phyloP scores from a whole-genome alignment of 2,113 vertebrate genomes.

The Plotosus lineatus region DNA sequence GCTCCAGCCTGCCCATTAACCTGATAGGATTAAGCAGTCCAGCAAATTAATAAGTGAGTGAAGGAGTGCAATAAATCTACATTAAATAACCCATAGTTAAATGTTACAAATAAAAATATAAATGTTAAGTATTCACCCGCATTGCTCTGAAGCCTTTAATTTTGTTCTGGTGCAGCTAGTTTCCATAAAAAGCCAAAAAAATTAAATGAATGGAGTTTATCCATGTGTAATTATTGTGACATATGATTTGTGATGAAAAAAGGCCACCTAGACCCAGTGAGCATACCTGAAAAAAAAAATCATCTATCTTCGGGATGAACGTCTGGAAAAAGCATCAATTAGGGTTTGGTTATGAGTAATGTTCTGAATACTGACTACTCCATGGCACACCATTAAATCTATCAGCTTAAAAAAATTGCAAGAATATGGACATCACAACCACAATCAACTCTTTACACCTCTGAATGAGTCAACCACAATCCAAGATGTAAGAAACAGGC shows the following conservation, averaged over 20 bases:
- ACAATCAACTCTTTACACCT: background rate
- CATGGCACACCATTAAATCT: background rate
- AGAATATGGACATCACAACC: background rate
- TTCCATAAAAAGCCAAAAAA: background rate
- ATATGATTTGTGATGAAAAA: background rate
- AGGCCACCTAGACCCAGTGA: background rate
- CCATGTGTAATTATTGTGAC: background rate
- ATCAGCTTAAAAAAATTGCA: background rate
- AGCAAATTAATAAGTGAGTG: too few species aligned
- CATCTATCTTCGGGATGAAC: background rate
- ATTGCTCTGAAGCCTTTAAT: background rate
- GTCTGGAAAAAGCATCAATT: background rate
- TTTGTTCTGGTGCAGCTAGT: background rate
- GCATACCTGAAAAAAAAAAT: too few species aligned
- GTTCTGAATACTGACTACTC: background rate
- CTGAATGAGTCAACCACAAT: background rate
- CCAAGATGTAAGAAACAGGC: background rate
- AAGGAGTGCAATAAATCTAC: too few species aligned
- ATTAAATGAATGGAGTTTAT: background rate
- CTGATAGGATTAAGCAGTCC: too few species aligned
- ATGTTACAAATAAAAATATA: background rate
- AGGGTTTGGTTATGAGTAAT: background rate
- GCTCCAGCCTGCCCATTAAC: too few species aligned
- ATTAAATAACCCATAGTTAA: background rate
- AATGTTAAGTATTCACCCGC: background rate